Percentiles rank a stretch among this genome's conserved stretches.
Conservation (phyloP, 2,888 invertebrate species). For the Lumbricus terrestris region DNA sequence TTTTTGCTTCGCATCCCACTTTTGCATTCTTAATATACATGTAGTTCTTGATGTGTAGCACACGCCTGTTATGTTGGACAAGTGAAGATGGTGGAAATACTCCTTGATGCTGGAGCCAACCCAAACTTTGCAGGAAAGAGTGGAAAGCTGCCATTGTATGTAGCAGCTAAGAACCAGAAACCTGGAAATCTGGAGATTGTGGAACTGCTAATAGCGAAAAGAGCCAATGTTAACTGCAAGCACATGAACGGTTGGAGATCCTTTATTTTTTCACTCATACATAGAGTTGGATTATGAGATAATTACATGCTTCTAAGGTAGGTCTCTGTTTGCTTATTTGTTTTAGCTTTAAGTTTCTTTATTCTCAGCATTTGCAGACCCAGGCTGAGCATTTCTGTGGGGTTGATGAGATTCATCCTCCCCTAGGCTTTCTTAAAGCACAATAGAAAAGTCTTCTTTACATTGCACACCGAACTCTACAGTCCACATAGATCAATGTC, state of each 20-base stretch:
- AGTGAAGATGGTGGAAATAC: slow-evolving; percentile 18
- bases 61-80: neutral
- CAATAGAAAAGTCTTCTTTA: too few species aligned
- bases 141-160: slow-evolving; percentile 29
- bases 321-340: too few species aligned
- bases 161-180: slow-evolving; percentile 24
- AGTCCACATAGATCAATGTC: too few species aligned
- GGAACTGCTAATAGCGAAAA: slow-evolving; percentile 20
- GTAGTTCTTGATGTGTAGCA: neutral
- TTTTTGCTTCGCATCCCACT: neutral
- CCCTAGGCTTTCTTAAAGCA: too few species aligned
- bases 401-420: too few species aligned
- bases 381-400: too few species aligned
- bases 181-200: slow-evolving; percentile 27
- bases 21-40: neutral
- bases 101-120: slow-evolving; percentile 29
- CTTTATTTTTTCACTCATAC: neutral
- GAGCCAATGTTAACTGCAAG: slow-evolving; percentile 25
- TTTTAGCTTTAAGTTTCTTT: too few species aligned
- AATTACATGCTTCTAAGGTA: neutral
- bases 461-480: too few species aligned
- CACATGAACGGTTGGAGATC: slow-evolving; percentile 27
- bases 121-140: slow-evolving; percentile 28
- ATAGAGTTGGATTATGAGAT: neutral
- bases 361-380: too few species aligned